phyloP scores from a whole-genome alignment of 2,797 vertebrate species.

The Astyanax mexicanus region DNA sequence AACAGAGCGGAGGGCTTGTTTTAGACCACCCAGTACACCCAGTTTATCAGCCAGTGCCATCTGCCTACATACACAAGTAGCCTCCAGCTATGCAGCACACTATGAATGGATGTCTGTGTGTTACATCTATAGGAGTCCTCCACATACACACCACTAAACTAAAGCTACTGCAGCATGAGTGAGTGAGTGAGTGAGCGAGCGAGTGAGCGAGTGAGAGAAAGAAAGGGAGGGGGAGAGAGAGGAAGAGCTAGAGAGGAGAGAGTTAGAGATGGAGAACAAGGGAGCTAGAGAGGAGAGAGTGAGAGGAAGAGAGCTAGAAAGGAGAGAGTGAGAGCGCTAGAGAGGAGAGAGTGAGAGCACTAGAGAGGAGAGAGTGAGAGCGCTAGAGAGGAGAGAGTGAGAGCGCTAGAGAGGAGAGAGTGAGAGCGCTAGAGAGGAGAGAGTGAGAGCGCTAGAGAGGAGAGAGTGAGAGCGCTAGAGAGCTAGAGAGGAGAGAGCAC shows the following conservation, averaged over 20 bases:
- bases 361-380: not conserved
- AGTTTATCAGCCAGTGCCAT: slow-evolving; percentile 26
- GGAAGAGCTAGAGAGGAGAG: not conserved
- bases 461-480: not conserved
- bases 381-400: not conserved
- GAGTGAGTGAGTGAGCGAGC: not conserved
- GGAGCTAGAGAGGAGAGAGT: not conserved
- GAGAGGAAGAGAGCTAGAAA: not conserved
- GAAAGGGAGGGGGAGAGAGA: not conserved
- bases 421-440: not conserved
- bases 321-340: not conserved
- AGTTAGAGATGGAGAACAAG: not conserved
- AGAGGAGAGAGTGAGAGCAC: not conserved
- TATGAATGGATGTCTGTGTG: not conserved
- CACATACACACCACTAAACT: not conserved
- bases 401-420: not conserved
- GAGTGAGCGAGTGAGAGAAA: not conserved
- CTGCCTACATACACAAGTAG: slow-evolving; percentile 3
- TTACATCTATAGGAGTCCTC: not conserved
- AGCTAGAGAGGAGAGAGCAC: too few relatives aligned
- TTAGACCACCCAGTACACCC: slow-evolving; percentile 2
- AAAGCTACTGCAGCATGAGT: not conserved
- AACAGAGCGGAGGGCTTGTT: slow-evolving; percentile 18
- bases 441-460: not conserved
- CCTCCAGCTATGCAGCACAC: not conserved